These are phyloP conservation scores for Falco peregrinus DNA, from an alignment of 2,797 vertebrate species.

Conservation along the genomic window DNA sequence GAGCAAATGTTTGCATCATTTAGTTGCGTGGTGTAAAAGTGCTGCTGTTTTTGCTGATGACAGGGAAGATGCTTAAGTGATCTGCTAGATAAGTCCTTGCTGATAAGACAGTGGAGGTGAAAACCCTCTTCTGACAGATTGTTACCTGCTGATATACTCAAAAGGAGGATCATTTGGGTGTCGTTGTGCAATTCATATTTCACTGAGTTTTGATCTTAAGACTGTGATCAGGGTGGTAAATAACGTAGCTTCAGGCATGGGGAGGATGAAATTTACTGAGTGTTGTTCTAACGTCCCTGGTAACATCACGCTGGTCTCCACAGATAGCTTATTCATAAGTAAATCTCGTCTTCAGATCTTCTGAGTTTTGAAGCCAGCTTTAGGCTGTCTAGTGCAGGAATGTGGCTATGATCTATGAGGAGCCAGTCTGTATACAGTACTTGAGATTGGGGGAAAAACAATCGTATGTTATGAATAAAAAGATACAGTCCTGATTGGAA, in stretches of 20 bases:
- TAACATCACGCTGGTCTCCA: not conserved
- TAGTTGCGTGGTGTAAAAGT: not conserved
- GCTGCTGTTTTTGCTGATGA: not conserved
- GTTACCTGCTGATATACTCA: not conserved
- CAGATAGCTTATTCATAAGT: not conserved
- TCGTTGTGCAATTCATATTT: not conserved
- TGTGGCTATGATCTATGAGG: not conserved
- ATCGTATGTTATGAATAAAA: not conserved
- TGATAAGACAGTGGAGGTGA: not conserved
- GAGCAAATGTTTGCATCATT: not conserved
- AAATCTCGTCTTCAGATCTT: not conserved
- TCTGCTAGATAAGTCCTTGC: not conserved
- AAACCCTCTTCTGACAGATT: not conserved
- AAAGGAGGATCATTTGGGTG: rapidly evolving
- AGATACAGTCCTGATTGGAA: not conserved
- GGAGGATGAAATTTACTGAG: not conserved
- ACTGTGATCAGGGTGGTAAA: not conserved
- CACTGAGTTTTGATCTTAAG: not conserved
- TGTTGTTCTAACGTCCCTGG: not conserved
- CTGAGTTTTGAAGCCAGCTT: not conserved
- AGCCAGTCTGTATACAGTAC: not conserved
- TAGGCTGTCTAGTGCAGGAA: not conserved
- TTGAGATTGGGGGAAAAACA: not conserved
- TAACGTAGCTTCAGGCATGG: not conserved
- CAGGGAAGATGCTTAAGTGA: not conserved